Percentiles rank a stretch among this genome's conserved stretches.
These are phyloP conservation scores for Plodia interpunctella DNA, from an alignment of 1,140 invertebrate genomes.

Conservation along the genomic window DNA sequence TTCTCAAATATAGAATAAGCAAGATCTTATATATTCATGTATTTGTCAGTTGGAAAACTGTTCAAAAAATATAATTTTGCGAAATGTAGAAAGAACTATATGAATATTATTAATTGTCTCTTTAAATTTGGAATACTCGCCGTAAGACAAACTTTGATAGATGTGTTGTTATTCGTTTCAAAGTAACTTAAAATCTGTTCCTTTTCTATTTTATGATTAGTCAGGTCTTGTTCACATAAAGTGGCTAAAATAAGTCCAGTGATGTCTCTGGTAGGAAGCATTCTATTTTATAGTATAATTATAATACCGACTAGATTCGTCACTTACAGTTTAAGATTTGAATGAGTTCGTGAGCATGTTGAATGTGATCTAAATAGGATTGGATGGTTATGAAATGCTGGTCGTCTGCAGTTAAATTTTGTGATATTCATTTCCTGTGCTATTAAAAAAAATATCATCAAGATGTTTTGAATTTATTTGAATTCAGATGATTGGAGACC, in stretches of 20 bases:
- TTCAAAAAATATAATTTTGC: too few species aligned
- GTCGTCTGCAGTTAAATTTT: not conserved
- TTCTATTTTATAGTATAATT: conserved; percentile 30
- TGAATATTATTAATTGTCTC: too few species aligned
- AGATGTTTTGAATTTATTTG: too few species aligned
- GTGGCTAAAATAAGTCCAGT: conserved; percentile 53
- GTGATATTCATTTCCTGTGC: not conserved
- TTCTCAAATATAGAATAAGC: too few species aligned
- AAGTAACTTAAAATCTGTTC: too few species aligned
- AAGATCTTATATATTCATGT: too few species aligned
- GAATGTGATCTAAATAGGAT: not conserved
- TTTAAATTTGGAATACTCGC: too few species aligned
- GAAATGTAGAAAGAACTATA: too few species aligned
- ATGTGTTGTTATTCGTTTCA: too few species aligned
- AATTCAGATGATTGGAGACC: too few species aligned
- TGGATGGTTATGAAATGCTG: not conserved
- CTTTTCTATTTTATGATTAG: conserved; percentile 18
- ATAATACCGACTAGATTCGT: not conserved
- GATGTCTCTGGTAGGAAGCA: conserved; percentile 43
- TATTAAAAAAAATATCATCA: not conserved
- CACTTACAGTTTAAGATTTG: conserved; percentile 17
- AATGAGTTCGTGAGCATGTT: conserved; percentile 6
- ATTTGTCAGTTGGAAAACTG: too few species aligned
- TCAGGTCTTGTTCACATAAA: conserved; percentile 47
- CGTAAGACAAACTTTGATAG: too few species aligned